Base-by-base conservation (phyloP, 1,140 invertebrate species). In the Drosophila santomea region DNA sequence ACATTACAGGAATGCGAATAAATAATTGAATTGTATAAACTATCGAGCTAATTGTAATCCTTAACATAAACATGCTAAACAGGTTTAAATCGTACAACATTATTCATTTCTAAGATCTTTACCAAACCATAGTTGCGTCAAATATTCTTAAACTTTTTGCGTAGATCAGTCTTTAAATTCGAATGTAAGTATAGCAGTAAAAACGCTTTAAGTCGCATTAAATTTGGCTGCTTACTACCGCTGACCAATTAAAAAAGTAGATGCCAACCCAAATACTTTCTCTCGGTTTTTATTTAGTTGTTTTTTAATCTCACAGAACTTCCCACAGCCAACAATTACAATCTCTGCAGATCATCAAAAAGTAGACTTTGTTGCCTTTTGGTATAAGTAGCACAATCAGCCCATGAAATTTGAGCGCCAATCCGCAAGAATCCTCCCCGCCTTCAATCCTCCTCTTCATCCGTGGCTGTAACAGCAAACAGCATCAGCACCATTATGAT, bases 371-470 rank as follows among this genome's bases (percentile, higher is more conserved):
- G 67, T 71, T 71, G 50, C 59, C 59, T 71, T 69, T 67, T 36
- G 59, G 47, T 57, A 84, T 73, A 83, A 84, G 76, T 84, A 84
- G 80, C 80, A 66, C 80, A 86, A 60, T 64, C 41, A 55, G 55
- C 82, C 79, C 80, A 88, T 86, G 84, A 84, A 84, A 84, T 88
- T 86, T 69, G 75, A 86, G 81, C 66, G 73, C 80, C 52, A 76
- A 80, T 80, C 77, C 83, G 72, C 73, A 59, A 71, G 44, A 71
- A 69, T 74, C 61, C 82, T 57, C 83, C 77, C 71, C 68, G 44
- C 32, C 71, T 52, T 50, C 51, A 63, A 25, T 55, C 57, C 41
- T 54, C 71, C 63, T 74, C 51, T 55, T 71, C 50, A 47, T 38
- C 28, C 41, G 25, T 15, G 47, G 41, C 43, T 63, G 58, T 48